phyloP scores from a whole-genome alignment of 2,113 vertebrate genomes.

The Pachycephala philippinensis region DNA sequence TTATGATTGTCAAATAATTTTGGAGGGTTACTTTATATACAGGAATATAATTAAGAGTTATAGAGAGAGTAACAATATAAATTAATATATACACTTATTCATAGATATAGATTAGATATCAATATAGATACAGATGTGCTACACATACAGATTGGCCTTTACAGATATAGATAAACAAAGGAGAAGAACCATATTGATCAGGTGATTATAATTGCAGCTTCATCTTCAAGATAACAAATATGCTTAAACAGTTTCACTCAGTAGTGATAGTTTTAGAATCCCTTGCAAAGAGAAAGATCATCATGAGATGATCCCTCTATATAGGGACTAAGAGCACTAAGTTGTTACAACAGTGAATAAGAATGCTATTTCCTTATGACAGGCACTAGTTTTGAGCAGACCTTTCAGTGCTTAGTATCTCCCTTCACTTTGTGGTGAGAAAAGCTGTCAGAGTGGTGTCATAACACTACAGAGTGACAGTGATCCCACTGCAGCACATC shows the following conservation, averaged over 20 bases:
- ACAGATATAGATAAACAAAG: neutral
- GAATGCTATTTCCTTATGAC: neutral
- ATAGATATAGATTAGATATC: neutral
- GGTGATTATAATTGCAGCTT: neutral
- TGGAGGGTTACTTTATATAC: neutral
- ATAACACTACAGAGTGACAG: neutral
- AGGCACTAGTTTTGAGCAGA: neutral
- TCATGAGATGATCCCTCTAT: neutral
- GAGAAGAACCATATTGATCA: neutral
- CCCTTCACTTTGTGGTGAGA: neutral
- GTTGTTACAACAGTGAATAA: neutral
- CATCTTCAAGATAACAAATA: neutral
- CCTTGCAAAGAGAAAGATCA: neutral
- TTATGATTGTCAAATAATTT: neutral
- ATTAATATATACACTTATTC: neutral
- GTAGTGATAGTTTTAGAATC: neutral
- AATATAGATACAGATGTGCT: neutral
- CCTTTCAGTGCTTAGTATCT: neutral
- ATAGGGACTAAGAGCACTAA: neutral
- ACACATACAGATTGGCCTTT: neutral
- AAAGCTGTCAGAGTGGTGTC: neutral
- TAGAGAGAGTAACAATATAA: neutral
- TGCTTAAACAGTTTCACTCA: neutral
- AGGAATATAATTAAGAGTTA: neutral
- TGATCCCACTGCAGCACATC: neutral